Evolutionary conservation across 2,888 invertebrate genomes (phyloP).

Genomic region (Andrena camellia): DNA sequence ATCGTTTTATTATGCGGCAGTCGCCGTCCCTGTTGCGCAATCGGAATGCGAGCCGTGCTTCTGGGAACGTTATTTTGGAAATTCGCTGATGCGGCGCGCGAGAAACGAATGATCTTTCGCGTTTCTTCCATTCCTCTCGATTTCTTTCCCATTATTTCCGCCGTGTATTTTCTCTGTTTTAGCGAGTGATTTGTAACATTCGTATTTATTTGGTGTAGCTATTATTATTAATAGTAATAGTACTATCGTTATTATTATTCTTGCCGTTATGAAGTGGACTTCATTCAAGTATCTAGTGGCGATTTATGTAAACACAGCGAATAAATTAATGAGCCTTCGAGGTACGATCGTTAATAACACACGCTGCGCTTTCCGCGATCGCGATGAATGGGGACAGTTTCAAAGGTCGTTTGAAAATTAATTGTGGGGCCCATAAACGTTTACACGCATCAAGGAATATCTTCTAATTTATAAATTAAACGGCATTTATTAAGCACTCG

Average conservation of each 20-base stretch:
- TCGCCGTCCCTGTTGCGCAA: constrained; percentile 60
- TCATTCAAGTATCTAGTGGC: constrained; percentile 11
- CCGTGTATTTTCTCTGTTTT: too few species aligned
- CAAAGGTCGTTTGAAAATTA: constrained; percentile 47
- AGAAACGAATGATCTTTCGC: background rate
- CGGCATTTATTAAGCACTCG: constrained; percentile 6
- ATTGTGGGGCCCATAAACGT: constrained; percentile 20
- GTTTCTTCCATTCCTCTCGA: background rate
- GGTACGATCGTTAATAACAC: constrained; percentile 23
- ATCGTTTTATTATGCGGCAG: constrained; percentile 62
- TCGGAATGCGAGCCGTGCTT: constrained; percentile 37
- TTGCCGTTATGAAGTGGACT: background rate
- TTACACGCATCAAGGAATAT: background rate
- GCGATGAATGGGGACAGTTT: constrained; percentile 34
- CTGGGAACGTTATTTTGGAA: constrained; percentile 55
- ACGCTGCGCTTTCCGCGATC: constrained; percentile 38
- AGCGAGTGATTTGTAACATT: too few species aligned
- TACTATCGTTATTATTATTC: too few species aligned
- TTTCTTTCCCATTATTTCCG: background rate
- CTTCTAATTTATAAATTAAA: background rate
- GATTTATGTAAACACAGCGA: constrained; percentile 49
- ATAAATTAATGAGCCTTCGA: constrained; percentile 56
- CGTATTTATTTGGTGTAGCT: too few species aligned
- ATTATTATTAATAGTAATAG: too few species aligned
- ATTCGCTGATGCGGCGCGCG: constrained; percentile 18